These are phyloP conservation scores for Tipula helvola DNA, from an alignment of 2,888 invertebrate genomes.

Conservation along the genomic window DNA sequence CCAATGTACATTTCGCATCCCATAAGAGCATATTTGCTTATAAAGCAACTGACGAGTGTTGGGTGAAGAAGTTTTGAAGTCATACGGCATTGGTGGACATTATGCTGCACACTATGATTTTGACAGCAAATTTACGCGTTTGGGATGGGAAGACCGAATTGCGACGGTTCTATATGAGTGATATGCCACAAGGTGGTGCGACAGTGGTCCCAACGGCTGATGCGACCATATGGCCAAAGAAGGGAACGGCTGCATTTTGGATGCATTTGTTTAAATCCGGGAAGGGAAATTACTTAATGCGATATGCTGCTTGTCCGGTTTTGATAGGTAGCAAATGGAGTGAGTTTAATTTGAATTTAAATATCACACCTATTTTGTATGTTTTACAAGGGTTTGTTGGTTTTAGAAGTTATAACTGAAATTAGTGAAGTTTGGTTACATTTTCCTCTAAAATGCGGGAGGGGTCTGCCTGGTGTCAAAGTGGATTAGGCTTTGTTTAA, in stretches of 20 bases:
- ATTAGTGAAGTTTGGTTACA: too few species aligned
- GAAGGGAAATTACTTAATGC: slow-evolving; percentile 80
- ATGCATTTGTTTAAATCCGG: slow-evolving; percentile 84
- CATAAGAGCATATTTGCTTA: slow-evolving; percentile 86
- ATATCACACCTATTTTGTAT: not conserved
- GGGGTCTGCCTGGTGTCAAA: too few species aligned
- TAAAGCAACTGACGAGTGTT: slow-evolving; percentile 83
- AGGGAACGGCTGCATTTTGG: slow-evolving; percentile 94
- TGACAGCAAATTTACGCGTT: slow-evolving; percentile 79
- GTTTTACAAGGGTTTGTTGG: too few species aligned
- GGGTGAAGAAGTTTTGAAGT: slow-evolving; percentile 56
- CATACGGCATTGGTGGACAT: slow-evolving; percentile 97
- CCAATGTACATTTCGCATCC: slow-evolving; percentile 80
- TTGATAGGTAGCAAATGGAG: slow-evolving; percentile 96
- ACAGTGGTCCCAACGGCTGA: slow-evolving; percentile 90
- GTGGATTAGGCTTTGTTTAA: too few species aligned
- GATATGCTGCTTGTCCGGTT: slow-evolving; percentile 96
- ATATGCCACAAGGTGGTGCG: slow-evolving; percentile 93
- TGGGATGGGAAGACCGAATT: slow-evolving; percentile 85
- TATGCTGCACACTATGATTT: slow-evolving; percentile 97
- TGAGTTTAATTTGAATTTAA: slow-evolving; percentile 28
- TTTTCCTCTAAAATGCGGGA: not conserved
- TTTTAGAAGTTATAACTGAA: too few species aligned
- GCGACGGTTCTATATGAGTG: slow-evolving; percentile 97
- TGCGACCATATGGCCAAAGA: slow-evolving; percentile 73